Base-by-base conservation (phyloP, 2,888 invertebrate species). In the Heliconius hortense region DNA sequence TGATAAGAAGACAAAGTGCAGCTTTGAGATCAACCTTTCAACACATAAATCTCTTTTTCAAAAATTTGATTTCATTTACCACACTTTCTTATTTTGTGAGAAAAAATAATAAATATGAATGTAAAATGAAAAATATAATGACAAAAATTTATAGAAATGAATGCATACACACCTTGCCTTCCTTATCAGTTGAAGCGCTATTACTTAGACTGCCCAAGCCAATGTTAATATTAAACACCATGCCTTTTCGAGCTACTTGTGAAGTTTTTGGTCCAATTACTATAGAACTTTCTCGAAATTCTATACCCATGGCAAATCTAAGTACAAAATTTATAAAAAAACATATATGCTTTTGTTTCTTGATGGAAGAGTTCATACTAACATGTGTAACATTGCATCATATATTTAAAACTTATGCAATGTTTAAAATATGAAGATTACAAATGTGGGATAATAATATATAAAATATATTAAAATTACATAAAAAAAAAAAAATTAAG, bases 171-270 rank as follows among this genome's bases (percentile, higher is more conserved):
- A 94, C 95, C 94, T 98, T 98, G 59, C 97, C 97, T 90, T 98
- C 97, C 83, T 97, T 97, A 21, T 98, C 98, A 10, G 96, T 95
- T 1, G 97, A 96, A 31, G 97, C 97, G 79, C 96, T 95, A 88
- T 99, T 99, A 15, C 95, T 94, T 68, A 99, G 94, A 86, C 97
- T 97, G 2, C 97, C 95, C 73, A 99, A 95, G 21, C 99, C 99
- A 81, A 99, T 96, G 86, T 98, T 98, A 13, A 99, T 95, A 88
- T 99, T 99, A 86, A 99, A 99, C 0, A 98, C 96, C 99, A 99
- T 99, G 74, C 98, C 98, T 89, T 98, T 98, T 84, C 96, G 97
- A 0, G 97, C 96, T 2, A 95, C 88, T 1, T 96, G 95, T 63
- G 95, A 96, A 21, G 97, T 97, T 94, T 99, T 99, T 1, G 98